Evolutionary conservation across 2,797 vertebrate genomes (phyloP).

Genomic region (Loris lydekkerianus): DNA sequence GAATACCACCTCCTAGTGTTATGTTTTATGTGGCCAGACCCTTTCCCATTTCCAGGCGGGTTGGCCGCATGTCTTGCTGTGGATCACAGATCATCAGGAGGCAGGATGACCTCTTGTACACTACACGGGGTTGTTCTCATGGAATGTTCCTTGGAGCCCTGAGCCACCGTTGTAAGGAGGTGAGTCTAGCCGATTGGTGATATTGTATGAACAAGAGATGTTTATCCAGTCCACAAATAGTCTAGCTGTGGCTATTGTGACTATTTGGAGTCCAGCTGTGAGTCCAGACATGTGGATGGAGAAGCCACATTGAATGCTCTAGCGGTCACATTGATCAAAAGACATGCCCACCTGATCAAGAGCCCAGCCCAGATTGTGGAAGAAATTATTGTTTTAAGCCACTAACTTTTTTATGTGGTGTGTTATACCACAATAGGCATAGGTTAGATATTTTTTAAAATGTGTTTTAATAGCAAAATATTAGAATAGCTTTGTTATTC

Average conservation of each 20-base stretch:
- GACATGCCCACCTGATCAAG: background rate
- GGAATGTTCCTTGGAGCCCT: background rate
- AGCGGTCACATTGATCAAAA: background rate
- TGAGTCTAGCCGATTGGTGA: background rate
- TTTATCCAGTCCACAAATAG: background rate
- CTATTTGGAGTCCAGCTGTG: background rate
- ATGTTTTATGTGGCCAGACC: background rate
- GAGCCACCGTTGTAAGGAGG: background rate
- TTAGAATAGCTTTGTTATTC: slow-evolving; percentile 4
- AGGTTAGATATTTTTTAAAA: background rate
- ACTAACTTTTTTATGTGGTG: background rate
- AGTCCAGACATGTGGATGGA: background rate
- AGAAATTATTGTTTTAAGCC: background rate
- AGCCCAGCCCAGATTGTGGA: background rate
- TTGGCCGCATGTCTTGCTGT: background rate
- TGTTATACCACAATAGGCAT: background rate
- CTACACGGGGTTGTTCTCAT: background rate
- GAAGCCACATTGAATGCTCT: background rate
- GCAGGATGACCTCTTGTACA: background rate
- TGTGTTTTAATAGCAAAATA: slow-evolving; percentile 7
- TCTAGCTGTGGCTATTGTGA: background rate
- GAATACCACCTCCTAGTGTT: background rate
- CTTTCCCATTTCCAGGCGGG: background rate
- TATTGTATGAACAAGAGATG: background rate
- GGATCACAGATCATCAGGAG: background rate